Evolutionary conservation across 1,140 invertebrate genomes (phyloP).

Genomic region (Rhopalosiphum padi): DNA sequence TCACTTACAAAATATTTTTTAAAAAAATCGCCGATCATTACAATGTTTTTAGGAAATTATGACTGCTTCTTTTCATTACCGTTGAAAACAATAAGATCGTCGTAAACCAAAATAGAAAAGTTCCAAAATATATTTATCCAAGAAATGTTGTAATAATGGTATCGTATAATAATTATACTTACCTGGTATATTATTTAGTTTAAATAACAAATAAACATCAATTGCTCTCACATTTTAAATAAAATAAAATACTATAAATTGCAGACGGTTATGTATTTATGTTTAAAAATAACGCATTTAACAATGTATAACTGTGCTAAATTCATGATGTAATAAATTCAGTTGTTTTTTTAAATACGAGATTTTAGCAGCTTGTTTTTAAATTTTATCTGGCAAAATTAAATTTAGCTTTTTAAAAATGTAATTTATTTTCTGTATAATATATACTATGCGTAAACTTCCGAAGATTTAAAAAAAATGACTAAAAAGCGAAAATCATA

Average conservation of each 20-base stretch:
- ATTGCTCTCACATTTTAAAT: no score
- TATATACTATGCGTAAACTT: no score
- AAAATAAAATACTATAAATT: background rate
- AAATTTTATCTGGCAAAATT: background rate
- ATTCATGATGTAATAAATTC: rapidly evolving
- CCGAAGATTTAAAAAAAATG: background rate
- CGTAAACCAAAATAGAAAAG: background rate
- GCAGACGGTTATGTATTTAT: background rate
- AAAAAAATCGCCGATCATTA: no score
- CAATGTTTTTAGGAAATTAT: no score
- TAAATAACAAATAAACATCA: background rate
- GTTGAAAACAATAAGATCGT: background rate
- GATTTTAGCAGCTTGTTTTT: background rate
- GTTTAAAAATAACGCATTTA: background rate
- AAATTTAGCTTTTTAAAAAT: no score
- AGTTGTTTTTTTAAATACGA: background rate
- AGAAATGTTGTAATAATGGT: background rate
- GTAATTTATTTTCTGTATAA: no score
- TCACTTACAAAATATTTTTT: background rate
- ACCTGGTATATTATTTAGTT: background rate
- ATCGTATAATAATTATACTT: background rate
- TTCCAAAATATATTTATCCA: background rate
- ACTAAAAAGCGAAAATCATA: background rate
- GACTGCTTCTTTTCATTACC: background rate
- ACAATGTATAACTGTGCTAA: background rate